A percentile compares a stretch with the other conserved stretches of the same genome.
These are phyloP conservation scores for Oscheius sp. DNA, from an alignment of 2,888 invertebrate genomes.

Conservation along the genomic window DNA sequence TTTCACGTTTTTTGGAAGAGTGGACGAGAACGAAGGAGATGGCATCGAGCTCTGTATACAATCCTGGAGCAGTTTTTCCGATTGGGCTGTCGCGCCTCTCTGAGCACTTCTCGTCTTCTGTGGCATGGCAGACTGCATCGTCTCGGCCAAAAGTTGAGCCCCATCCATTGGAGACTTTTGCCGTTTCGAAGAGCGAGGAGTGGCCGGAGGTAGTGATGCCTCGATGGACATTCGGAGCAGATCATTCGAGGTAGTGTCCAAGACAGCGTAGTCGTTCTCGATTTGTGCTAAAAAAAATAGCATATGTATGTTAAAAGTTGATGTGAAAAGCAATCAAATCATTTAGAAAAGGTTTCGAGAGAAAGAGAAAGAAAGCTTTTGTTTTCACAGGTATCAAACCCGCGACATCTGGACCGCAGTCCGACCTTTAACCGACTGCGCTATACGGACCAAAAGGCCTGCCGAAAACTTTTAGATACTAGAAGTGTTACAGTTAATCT, in stretches of 20 bases:
- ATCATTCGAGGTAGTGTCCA: conserved; percentile 38
- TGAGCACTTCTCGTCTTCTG: not conserved
- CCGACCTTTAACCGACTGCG: too few species aligned
- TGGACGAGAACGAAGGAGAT: not conserved
- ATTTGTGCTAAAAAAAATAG: too few species aligned
- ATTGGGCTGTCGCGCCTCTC: not conserved
- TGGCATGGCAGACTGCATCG: conserved; percentile 34
- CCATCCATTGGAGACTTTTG: conserved; percentile 30
- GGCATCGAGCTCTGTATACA: conserved; percentile 28
- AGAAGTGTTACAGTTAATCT: not conserved
- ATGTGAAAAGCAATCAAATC: too few species aligned
- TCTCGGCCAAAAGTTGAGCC: conserved; percentile 22
- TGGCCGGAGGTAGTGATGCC: conserved; percentile 44
- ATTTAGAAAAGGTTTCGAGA: too few species aligned
- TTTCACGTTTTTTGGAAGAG: conserved; percentile 34
- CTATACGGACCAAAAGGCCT: too few species aligned
- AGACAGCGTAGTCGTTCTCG: conserved; percentile 40
- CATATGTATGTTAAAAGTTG: too few species aligned
- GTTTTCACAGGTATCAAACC: not conserved
- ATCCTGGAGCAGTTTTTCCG: conserved; percentile 15
- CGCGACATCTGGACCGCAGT: not conserved
- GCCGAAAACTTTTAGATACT: not conserved
- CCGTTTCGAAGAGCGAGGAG: conserved; percentile 14
- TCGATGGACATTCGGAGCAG: conserved; percentile 48
- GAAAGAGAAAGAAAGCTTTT: not conserved